These are phyloP conservation scores for Cyclophora punctaria DNA, from an alignment of 2,888 invertebrate species.

Conservation along the genomic window DNA sequence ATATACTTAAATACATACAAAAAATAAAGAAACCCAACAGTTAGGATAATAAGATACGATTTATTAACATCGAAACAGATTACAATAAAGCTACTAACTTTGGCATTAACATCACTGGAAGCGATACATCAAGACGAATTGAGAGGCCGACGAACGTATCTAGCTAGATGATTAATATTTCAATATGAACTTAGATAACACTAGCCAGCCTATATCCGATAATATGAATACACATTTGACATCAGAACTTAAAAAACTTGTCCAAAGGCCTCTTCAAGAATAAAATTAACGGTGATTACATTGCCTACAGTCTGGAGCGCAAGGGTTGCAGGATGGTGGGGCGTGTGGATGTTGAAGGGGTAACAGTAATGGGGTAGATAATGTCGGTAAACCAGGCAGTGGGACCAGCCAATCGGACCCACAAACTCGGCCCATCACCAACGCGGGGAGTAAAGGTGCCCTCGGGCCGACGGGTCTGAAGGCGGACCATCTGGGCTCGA, in stretches of 20 bases:
- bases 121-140: neutral
- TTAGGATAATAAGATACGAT: neutral
- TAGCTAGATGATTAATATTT: too few relatives aligned
- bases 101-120: constrained; percentile 7
- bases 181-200: too few relatives aligned
- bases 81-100: neutral
- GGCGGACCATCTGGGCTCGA: constrained; percentile 60
- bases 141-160: too few relatives aligned
- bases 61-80: neutral
- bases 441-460: constrained; percentile 59
- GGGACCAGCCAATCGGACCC: constrained; percentile 71
- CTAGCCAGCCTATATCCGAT: too few relatives aligned
- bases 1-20: too few relatives aligned
- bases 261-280: neutral
- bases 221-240: too few relatives aligned
- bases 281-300: constrained; percentile 49
- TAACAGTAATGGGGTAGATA: constrained; percentile 54
- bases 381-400: constrained; percentile 54
- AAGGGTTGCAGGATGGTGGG: constrained; percentile 48
- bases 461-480: constrained; percentile 67
- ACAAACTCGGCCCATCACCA: constrained; percentile 69
- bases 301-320: constrained; percentile 65
- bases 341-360: constrained; percentile 57
- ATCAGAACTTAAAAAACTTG: too few relatives aligned
- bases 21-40: too few relatives aligned